These are phyloP conservation scores for Ginglymostoma cirratum DNA, from an alignment of 2,113 vertebrate genomes.

Conservation along the genomic window DNA sequence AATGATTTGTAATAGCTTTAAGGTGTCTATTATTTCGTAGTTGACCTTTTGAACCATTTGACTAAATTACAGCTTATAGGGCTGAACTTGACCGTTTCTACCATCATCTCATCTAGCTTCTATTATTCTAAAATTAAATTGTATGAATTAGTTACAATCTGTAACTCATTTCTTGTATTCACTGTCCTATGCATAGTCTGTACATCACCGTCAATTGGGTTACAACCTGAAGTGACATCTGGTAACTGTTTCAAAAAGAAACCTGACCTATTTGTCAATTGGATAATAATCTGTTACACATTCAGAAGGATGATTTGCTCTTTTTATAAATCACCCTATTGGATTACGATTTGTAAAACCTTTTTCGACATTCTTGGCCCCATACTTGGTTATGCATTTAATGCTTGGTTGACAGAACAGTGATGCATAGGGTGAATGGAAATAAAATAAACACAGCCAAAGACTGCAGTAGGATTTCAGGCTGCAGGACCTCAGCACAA, in stretches of 20 bases:
- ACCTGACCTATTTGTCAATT: not conserved
- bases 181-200: not conserved
- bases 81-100: no score
- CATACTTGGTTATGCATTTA: not conserved
- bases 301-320: not conserved
- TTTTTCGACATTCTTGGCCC: no score
- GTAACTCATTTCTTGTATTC: not conserved
- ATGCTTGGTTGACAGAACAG: not conserved
- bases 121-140: not conserved
- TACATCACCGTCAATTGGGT: not conserved
- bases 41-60: not conserved
- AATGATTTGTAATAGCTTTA: not conserved
- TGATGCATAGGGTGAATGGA: not conserved
- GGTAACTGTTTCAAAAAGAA: not conserved
- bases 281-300: not conserved
- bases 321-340: constrained; percentile 12
- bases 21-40: not conserved
- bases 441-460: not conserved
- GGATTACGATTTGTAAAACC: not conserved
- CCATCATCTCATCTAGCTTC: no score
- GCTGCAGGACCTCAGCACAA: not conserved
- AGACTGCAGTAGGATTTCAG: not conserved
- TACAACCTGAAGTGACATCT: not conserved
- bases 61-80: not conserved
- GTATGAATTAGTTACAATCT: not conserved